Base-by-base conservation (phyloP, 2,797 vertebrate species). In the Telmatherina bonti region DNA sequence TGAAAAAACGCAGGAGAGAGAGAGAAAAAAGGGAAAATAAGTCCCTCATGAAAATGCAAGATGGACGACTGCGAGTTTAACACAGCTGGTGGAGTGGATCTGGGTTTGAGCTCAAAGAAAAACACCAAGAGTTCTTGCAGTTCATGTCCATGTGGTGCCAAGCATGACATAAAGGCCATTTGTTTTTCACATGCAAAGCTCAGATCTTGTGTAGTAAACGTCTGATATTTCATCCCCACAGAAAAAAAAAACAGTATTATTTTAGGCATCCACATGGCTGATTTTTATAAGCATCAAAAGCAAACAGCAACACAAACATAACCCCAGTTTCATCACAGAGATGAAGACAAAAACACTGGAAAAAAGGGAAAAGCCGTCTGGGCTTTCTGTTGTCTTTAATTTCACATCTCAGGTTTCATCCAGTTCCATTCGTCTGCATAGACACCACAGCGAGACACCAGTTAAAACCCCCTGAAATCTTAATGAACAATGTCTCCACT, bases 401-500 rank as follows among this genome's bases (percentile, higher is more conserved):
- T 78, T 74, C 61, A 62, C 71, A 52, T 89, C 86, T 93, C 88
- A 70, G 67, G 69, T 92, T 92, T 85, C 90, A 86, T 72, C 85
- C 8, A 79, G 81, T 86, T 88, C 83, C 87, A 86, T 76, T 64
- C 71, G 7, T 83, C 78, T 78, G 79, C 68, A 74, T 13, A 79
- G 70, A 86, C 87, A 51, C 82, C 81, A 74, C 85, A 84, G 54
- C 0, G 36, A 90, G 62, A 78, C 86, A 72, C 80, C 76, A 77
- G 55, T 41, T 18, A 53, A 68, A 78, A 83, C 74, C 57, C 78
- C 72, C 85, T 69, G 64, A 85, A 78, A 74, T 79, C 82, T 82
- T 91, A 92, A 93, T 87, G 88, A 91, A 83, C 84, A 73, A 85
- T 82, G 90, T 92, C 92, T 92, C 90, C 90, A 80, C 62, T 31